A percentile compares a stretch with the other conserved stretches of the same genome.
Evolutionary conservation across 2,888 invertebrate genomes (phyloP).

Genomic region (Fragum fragum): DNA sequence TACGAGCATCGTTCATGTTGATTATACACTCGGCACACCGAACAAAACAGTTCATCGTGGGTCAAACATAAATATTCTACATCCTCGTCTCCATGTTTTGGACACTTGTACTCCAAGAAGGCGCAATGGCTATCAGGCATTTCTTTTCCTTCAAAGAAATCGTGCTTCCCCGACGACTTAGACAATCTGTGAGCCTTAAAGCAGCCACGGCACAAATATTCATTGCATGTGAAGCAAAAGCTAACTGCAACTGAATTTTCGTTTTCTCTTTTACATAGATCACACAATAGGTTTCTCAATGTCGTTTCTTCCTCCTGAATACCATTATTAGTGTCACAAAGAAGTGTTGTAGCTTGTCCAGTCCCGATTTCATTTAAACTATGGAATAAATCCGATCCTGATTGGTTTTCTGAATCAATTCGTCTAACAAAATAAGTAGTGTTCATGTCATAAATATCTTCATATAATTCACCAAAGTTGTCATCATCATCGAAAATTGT

Average conservation of each 20-base stretch:
- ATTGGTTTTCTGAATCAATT: no score
- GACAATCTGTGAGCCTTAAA: background rate
- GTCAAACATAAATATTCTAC: background rate
- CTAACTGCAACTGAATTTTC: background rate
- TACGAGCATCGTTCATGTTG: background rate
- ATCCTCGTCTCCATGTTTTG: background rate
- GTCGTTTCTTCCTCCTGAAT: no score
- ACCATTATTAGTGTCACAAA: no score
- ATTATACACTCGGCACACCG: background rate
- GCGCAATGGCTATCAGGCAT: background rate
- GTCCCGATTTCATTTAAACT: no score
- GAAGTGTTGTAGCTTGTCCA: no score
- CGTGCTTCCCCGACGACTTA: background rate
- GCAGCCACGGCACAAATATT: background rate
- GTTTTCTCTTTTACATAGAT: background rate
- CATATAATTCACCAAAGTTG: no score
- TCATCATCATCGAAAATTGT: no score
- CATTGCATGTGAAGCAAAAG: background rate
- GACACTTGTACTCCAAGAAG: background rate
- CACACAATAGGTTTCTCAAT: background rate
- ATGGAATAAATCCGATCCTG: no score
- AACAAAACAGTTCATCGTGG: background rate
- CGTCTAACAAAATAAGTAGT: no score
- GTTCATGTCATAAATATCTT: no score
- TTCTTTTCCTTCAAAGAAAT: background rate